Evolutionary conservation across 2,113 vertebrate genomes (phyloP), one percentile per base, ranked within the genome.

Genomic region (Nycticebus coucang): DNA sequence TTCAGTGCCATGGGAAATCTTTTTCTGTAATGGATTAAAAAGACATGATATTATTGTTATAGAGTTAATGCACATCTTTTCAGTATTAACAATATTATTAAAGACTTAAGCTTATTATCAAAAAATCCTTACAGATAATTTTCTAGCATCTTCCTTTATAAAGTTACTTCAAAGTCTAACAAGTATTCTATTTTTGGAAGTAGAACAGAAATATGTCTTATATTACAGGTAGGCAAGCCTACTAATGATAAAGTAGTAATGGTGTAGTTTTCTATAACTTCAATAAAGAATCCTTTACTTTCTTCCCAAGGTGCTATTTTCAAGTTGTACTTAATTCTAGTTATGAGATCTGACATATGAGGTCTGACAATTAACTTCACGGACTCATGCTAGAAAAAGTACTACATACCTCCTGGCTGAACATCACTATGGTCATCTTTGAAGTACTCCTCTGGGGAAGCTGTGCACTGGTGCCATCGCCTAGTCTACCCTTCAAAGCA

Each of bases 151-250:
- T 72, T 87, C 28, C 45, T 50, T 93, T 81, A 75, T 85, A 79
- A 95, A 89, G 45, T 81, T 69, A 78, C 45, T 50, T 89, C 53
- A 88, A 89, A 81, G 72, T 22, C 37, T 74, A 15, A 64, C 72
- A 60, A 60, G 37, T 74, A 77, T 22, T 82, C 41, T 50, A 68
- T 68, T 57, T 78, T 89, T 78, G 26, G 69, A 93, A 93, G 45
- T 68, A 92, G 87, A 81, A 59, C 55, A 94, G 64, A 97, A 60
- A 75, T 69, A 64, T 35, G 60, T 71, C 41, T 93, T 80, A 85
- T 1, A 5, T 77, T 80, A 59, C 75, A 84, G 22, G 33, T 77
- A 86, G 53, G 30, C 37, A 83, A 69, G 24, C 60, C 28, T 78
- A 22, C 18, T 66, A 74, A 55, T 57, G 30, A 78, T 55, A 77